Evolutionary conservation across 2,888 invertebrate species (phyloP).

Genomic region (Lutraria lutraria): DNA sequence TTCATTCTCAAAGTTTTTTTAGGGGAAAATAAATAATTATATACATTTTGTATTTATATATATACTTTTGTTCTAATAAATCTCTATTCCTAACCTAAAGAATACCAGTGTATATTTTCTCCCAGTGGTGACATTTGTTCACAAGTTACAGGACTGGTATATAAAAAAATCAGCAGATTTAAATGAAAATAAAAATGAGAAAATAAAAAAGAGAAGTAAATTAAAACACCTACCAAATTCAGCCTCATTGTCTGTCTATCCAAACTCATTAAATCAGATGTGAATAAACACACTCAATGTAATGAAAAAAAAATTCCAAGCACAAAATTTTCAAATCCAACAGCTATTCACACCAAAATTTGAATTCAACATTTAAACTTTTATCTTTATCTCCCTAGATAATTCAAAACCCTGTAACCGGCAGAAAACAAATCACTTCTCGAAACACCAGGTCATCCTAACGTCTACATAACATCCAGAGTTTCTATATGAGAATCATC

Average conservation of each 20-base stretch:
- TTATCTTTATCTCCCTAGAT: neutral
- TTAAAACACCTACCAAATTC: neutral
- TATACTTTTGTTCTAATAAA: too few relatives aligned
- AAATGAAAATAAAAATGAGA: neutral
- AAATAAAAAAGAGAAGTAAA: neutral
- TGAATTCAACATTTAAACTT: neutral
- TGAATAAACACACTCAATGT: neutral
- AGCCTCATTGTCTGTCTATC: neutral
- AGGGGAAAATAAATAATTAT: too few relatives aligned
- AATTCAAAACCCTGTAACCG: neutral
- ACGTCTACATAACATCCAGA: neutral
- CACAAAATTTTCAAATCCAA: neutral
- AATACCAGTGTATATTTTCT: too few relatives aligned
- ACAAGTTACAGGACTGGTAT: too few relatives aligned
- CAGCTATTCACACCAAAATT: neutral
- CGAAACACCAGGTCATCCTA: neutral
- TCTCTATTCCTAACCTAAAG: too few relatives aligned
- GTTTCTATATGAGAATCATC: neutral
- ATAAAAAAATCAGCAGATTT: too few relatives aligned
- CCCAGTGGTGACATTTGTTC: too few relatives aligned
- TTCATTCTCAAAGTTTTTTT: too few relatives aligned
- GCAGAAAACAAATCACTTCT: neutral
- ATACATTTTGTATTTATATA: too few relatives aligned
- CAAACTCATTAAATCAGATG: constrained; percentile 10
- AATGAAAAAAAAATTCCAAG: neutral